phyloP scores from a whole-genome alignment of 2,888 invertebrate genomes.

The Watsonalla cultraria region DNA sequence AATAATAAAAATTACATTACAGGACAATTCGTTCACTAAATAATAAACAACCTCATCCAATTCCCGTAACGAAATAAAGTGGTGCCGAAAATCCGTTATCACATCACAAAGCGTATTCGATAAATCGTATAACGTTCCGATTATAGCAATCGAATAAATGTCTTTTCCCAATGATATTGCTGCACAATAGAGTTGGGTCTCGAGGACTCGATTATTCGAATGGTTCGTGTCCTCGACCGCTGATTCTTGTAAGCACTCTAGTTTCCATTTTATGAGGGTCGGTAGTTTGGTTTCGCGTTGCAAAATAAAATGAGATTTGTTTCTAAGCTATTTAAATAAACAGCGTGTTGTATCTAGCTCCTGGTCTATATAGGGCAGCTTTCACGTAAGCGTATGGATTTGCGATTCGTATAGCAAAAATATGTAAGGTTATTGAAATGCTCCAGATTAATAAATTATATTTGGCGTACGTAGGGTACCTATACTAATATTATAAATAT shows the following conservation, averaged over 20 bases:
- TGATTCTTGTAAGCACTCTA: constrained; percentile 8
- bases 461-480: no score
- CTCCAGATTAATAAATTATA: no score
- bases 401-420: no score
- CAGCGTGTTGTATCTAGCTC: constrained; percentile 5
- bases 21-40: no score
- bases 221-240: constrained; percentile 2
- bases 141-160: neutral
- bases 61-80: neutral
- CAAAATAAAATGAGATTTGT: constrained; percentile 5
- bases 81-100: no score
- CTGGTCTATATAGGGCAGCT: neutral
- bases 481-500: no score
- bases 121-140: constrained; percentile 6
- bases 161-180: neutral
- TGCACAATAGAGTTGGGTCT: constrained; percentile 7
- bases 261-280: constrained; percentile 14
- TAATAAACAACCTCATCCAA: neutral
- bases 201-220: constrained; percentile 14
- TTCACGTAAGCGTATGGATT: no score
- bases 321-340: neutral
- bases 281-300: constrained; percentile 7
- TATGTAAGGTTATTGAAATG: no score
- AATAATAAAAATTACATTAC: no score
- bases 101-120: neutral